Evolutionary conservation across 2,888 invertebrate genomes (phyloP).

Genomic region (Meloe dianella): DNA sequence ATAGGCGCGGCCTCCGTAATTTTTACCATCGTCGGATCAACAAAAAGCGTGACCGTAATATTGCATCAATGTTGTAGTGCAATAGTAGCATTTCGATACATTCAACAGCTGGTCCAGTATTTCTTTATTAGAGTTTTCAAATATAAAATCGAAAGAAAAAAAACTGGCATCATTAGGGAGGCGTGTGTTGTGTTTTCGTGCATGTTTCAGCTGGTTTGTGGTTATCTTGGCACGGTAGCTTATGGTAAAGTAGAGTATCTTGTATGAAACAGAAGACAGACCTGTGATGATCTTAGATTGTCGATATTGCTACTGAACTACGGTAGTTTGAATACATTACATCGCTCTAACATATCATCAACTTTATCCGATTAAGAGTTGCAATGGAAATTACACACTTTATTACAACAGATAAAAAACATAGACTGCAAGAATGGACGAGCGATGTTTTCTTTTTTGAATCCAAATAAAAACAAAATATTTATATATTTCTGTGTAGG

Average conservation of each 20-base stretch:
- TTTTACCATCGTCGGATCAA: slow-evolving; percentile 12
- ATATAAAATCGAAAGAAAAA: no score
- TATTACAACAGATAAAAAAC: slow-evolving; percentile 25
- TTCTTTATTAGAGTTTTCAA: no score
- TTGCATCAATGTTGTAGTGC: slow-evolving; percentile 26
- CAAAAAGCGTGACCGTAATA: slow-evolving; percentile 34
- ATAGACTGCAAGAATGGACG: neutral
- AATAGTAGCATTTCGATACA: neutral
- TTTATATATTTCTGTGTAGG: neutral
- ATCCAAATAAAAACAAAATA: neutral
- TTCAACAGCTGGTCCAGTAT: neutral
- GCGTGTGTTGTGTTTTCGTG: slow-evolving; percentile 15
- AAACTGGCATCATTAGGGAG: slow-evolving; percentile 3
- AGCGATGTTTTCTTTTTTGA: neutral
- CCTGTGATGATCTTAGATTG: slow-evolving; percentile 50
- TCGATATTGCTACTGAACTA: slow-evolving; percentile 45
- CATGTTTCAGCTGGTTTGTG: slow-evolving; percentile 15
- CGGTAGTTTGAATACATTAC: slow-evolving; percentile 47
- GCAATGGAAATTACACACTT: slow-evolving; percentile 33
- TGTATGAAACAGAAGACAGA: slow-evolving; percentile 40
- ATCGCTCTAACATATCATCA: slow-evolving; percentile 40
- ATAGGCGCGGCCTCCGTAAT: slow-evolving; percentile 38
- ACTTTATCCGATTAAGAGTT: slow-evolving; percentile 38
- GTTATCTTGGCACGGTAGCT: slow-evolving; percentile 45
- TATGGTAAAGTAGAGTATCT: slow-evolving; percentile 53